Evolutionary conservation across 2,113 vertebrate genomes (phyloP).

Genomic region (Tilapia sparmanii): DNA sequence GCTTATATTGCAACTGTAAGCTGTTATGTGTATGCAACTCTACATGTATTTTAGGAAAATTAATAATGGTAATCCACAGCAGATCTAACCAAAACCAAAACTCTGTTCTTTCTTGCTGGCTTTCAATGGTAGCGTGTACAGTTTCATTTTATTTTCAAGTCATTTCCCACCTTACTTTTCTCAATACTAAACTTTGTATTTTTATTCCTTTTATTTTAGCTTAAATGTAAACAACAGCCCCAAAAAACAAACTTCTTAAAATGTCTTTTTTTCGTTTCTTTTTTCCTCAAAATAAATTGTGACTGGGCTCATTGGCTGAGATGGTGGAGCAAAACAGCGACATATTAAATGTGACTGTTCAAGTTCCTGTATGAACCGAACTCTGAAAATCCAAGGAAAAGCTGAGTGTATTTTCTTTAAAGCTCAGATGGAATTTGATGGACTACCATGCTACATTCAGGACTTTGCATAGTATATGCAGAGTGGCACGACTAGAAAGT

Average conservation of each 20-base stretch:
- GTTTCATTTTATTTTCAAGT: not conserved
- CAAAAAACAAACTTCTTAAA: not conserved
- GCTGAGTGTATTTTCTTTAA: too few species aligned
- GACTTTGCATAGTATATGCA: too few species aligned
- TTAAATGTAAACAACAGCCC: not conserved
- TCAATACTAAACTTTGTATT: not conserved
- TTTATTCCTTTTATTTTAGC: not conserved
- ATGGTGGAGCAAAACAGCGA: not conserved
- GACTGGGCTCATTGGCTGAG: not conserved
- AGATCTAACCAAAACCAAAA: too few species aligned
- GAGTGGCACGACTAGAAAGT: too few species aligned
- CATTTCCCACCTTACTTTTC: not conserved
- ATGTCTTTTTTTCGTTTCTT: not conserved
- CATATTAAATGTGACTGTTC: accelerated
- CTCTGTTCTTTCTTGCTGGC: too few species aligned
- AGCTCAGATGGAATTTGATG: too few species aligned
- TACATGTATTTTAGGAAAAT: too few species aligned
- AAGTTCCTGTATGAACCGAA: not conserved
- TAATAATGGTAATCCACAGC: too few species aligned
- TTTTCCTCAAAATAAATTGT: not conserved
- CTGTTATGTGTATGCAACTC: too few species aligned
- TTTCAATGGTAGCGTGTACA: too few species aligned
- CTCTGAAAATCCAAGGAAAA: not conserved
- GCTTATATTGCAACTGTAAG: too few species aligned
- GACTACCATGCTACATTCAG: too few species aligned